Conservation (phyloP, 2,888 invertebrate genomes). For the Apamea monoglypha region DNA sequence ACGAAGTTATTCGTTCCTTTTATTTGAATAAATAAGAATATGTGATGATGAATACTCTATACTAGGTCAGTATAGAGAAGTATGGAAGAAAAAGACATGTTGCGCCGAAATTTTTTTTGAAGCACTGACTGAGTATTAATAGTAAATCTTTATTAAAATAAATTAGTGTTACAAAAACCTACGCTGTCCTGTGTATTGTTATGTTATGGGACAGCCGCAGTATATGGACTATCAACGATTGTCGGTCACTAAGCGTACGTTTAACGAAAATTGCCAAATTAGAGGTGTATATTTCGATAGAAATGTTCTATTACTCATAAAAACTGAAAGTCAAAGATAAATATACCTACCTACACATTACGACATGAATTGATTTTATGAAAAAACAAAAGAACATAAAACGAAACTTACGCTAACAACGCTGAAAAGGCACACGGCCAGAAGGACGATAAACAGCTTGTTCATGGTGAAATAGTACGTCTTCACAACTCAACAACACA, state of each 20-base stretch:
- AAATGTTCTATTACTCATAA: too few species aligned
- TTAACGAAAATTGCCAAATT: not conserved
- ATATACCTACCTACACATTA: not conserved
- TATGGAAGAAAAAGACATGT: not conserved
- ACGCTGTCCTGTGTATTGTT: too few species aligned
- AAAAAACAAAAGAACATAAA: not conserved
- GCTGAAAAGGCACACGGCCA: slow-evolving; percentile 82
- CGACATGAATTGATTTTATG: not conserved
- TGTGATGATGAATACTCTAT: too few species aligned
- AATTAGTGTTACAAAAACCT: too few species aligned
- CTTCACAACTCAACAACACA: slow-evolving; percentile 65
- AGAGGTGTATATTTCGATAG: not conserved
- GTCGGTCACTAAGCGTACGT: not conserved
- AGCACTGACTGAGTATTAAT: not conserved
- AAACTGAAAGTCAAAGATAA: not conserved
- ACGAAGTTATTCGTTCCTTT: too few species aligned
- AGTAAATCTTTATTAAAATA: too few species aligned
- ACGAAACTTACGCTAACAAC: slow-evolving; percentile 79
- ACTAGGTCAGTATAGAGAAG: too few species aligned
- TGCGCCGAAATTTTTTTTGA: not conserved
- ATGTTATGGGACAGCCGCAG: not conserved
- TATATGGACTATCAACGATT: not conserved
- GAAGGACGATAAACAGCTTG: slow-evolving; percentile 78
- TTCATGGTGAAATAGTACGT: slow-evolving; percentile 77
- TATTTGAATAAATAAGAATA: not conserved